Evolutionary conservation across 2,797 vertebrate species (phyloP).

Genomic region (Alfaro cultratus): DNA sequence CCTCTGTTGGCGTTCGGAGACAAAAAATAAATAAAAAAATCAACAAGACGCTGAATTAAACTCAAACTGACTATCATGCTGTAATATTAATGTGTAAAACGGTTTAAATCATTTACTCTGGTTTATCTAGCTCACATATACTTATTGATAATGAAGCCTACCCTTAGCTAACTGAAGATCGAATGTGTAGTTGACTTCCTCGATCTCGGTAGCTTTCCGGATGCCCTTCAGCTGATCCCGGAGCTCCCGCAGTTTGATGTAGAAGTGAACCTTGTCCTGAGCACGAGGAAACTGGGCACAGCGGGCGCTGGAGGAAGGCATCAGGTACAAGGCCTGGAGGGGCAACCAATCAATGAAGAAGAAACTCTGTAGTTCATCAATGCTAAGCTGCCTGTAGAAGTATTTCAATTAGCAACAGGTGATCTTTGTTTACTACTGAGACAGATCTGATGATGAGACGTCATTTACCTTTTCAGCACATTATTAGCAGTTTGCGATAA

Average conservation of each 20-base stretch:
- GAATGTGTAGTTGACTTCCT: slow-evolving; percentile 91
- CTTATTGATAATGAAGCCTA: slow-evolving; percentile 45
- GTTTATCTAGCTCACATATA: not conserved
- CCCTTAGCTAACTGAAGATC: slow-evolving; percentile 93
- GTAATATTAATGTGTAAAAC: not conserved
- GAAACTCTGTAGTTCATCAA: not conserved
- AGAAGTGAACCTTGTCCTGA: slow-evolving; percentile 99
- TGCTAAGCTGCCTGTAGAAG: not conserved
- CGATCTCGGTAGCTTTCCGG: slow-evolving; percentile 77
- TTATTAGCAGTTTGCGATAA: not conserved
- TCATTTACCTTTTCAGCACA: not conserved
- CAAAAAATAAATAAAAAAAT: not conserved
- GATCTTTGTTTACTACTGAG: no score
- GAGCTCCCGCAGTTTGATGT: slow-evolving; percentile 95
- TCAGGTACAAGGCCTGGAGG: slow-evolving; percentile 91
- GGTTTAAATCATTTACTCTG: not conserved
- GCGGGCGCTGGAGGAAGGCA: slow-evolving; percentile 97
- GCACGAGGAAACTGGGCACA: slow-evolving; percentile 98
- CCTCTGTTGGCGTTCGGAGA: slow-evolving; percentile 81
- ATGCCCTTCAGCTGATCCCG: slow-evolving; percentile 91
- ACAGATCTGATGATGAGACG: not conserved
- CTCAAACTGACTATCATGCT: not conserved
- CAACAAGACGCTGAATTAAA: not conserved
- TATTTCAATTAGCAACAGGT: not conserved
- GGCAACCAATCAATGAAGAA: not conserved